Evolutionary conservation across 2,888 invertebrate genomes (phyloP).

Genomic region (Philonicus albiceps): DNA sequence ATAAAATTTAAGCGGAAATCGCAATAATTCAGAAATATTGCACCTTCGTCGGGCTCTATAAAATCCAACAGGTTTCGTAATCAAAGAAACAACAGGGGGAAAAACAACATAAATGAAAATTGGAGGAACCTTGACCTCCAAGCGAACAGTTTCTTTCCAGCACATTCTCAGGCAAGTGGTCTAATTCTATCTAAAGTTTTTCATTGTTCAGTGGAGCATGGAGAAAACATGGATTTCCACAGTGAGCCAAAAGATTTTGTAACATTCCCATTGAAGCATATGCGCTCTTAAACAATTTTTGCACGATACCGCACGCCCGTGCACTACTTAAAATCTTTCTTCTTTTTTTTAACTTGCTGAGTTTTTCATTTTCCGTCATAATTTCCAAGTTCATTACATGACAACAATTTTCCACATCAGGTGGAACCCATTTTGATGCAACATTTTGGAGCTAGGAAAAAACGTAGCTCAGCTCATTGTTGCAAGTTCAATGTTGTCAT

Average conservation of each 20-base stretch:
- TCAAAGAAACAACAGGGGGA: background rate
- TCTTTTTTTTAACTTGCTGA: background rate
- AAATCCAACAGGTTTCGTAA: background rate
- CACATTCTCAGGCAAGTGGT: conserved; percentile 8
- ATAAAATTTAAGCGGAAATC: background rate
- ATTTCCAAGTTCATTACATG: conserved; percentile 28
- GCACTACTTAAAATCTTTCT: background rate
- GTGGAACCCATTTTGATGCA: background rate
- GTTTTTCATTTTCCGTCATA: background rate
- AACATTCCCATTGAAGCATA: conserved; percentile 21
- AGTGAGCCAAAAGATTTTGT: conserved; percentile 1
- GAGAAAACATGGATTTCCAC: conserved; percentile 31
- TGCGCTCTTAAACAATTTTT: conserved; percentile 3
- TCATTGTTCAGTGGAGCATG: conserved; percentile 3
- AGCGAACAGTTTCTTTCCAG: conserved; percentile 1
- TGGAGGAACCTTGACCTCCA: background rate
- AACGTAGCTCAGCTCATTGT: background rate
- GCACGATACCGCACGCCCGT: conserved; percentile 15
- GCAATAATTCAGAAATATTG: background rate
- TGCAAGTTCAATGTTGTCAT: conserved; percentile 22
- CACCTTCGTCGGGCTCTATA: background rate
- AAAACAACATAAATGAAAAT: background rate
- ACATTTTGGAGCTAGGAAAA: background rate
- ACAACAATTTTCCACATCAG: conserved; percentile 21
- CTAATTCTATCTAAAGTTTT: conserved; percentile 28